Percentiles rank a stretch among this genome's conserved stretches.
These are phyloP conservation scores for Pangasius krempfi DNA, from an alignment of 2,797 vertebrate genomes.

Conservation along the genomic window DNA sequence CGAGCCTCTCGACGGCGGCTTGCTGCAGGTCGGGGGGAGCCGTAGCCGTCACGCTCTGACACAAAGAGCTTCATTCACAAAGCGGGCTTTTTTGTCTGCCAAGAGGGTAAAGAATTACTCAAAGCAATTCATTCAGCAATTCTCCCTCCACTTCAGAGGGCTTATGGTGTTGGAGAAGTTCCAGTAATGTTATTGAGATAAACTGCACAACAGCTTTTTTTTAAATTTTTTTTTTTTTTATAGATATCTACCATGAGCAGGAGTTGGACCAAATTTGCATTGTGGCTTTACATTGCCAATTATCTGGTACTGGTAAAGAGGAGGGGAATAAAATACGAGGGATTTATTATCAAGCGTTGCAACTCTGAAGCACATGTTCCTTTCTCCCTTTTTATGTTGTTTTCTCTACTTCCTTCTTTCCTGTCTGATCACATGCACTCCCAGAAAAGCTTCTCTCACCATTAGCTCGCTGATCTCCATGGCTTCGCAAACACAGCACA, in stretches of 20 bases:
- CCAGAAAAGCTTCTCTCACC: not conserved
- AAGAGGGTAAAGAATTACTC: conserved; percentile 51
- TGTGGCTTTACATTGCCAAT: not conserved
- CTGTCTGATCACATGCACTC: conserved; percentile 25
- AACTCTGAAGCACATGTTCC: not conserved
- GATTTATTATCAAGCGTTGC: conserved; percentile 20
- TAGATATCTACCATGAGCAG: not conserved
- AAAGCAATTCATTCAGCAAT: conserved; percentile 48
- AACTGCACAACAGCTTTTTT: conserved; percentile 10
- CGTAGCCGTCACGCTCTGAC: conserved; percentile 14
- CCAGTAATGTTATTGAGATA: conserved; percentile 40
- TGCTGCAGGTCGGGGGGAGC: conserved; percentile 17
- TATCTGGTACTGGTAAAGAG: not conserved
- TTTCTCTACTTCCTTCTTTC: not conserved
- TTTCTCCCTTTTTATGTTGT: not conserved
- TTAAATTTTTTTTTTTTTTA: not conserved
- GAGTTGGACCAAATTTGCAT: not conserved
- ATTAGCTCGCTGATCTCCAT: not conserved
- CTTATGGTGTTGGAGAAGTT: conserved; percentile 32
- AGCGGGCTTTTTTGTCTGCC: conserved; percentile 53
- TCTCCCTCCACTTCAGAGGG: conserved; percentile 18
- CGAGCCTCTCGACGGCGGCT: conserved; percentile 32
- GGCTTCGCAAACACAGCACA: not conserved
- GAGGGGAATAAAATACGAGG: not conserved
- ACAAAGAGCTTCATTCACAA: conserved; percentile 60